Conservation (phyloP, 1,140 invertebrate genomes). For the Uloborus diversus region DNA sequence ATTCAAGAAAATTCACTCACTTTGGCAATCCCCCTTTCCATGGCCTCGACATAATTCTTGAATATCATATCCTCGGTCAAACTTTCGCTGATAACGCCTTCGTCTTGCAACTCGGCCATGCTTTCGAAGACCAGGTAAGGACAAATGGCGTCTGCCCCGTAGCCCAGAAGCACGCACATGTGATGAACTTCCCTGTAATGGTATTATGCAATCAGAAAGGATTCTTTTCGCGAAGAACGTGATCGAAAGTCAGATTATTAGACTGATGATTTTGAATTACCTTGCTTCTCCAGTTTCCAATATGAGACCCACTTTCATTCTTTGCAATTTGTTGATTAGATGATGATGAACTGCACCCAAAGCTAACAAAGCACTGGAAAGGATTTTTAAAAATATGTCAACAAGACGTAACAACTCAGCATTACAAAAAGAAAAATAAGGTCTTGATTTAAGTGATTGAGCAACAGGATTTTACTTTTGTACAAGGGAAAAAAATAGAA, state of each 20-base stretch:
- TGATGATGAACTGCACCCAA: conserved; percentile 95
- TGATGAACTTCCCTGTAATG: conserved; percentile 87
- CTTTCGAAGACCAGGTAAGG: conserved; percentile 97
- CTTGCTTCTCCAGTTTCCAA: conserved; percentile 93
- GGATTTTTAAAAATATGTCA: neutral
- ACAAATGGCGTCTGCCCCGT: conserved; percentile 96
- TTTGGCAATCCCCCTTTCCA: conserved; percentile 85
- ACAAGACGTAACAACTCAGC: no score
- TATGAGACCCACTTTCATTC: conserved; percentile 95
- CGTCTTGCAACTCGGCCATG: conserved; percentile 80
- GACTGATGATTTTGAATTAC: conserved; percentile 62
- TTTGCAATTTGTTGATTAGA: conserved; percentile 91
- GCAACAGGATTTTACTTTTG: no score
- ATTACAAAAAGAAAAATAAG: no score
- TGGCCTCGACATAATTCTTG: conserved; percentile 76
- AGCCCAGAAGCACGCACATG: conserved; percentile 94
- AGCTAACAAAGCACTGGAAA: conserved; percentile 83
- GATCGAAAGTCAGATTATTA: no score
- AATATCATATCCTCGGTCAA: conserved; percentile 87
- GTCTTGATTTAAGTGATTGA: no score
- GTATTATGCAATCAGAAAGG: no score
- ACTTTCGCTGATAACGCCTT: conserved; percentile 79
- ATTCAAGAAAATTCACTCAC: conserved; percentile 60
- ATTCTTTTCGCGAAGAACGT: no score
- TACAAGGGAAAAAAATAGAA: no score